Evolutionary conservation across 2,797 vertebrate genomes (phyloP).

Genomic region (Ctenosaura bakeri): DNA sequence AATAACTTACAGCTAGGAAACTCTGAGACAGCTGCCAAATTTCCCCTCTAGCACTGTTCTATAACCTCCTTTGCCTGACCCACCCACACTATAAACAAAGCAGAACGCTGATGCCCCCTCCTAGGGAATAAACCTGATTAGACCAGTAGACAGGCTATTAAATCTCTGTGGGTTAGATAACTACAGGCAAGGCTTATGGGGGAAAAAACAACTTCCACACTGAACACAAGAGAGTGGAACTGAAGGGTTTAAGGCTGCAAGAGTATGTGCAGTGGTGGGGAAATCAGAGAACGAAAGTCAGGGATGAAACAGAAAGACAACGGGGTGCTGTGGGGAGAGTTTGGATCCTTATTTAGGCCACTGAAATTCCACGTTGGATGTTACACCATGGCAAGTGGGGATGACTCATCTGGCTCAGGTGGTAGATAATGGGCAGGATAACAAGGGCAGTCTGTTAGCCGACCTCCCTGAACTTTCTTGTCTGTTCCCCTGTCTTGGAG

Average conservation of each 20-base stretch:
- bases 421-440: no score
- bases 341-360: neutral
- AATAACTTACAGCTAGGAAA: conserved; percentile 46
- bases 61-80: conserved; percentile 26
- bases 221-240: neutral
- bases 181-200: neutral
- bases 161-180: conserved; percentile 30
- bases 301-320: neutral
- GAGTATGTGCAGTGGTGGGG: no score
- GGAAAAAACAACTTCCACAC: conserved; percentile 5
- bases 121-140: conserved; percentile 30
- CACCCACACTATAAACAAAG: conserved; percentile 50
- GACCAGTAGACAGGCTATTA: conserved; percentile 21
- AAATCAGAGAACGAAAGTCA: neutral
- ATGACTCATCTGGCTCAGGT: no score
- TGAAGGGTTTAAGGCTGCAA: neutral
- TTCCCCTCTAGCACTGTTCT: conserved; percentile 28
- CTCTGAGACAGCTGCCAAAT: conserved; percentile 25
- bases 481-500: no score
- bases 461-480: no score
- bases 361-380: neutral
- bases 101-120: neutral
- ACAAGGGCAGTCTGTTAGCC: no score
- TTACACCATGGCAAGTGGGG: neutral
- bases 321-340: neutral